A percentile compares a stretch with the other conserved stretches of the same genome.
phyloP scores from a whole-genome alignment of 2,888 invertebrate species.

The Hesperia comma region DNA sequence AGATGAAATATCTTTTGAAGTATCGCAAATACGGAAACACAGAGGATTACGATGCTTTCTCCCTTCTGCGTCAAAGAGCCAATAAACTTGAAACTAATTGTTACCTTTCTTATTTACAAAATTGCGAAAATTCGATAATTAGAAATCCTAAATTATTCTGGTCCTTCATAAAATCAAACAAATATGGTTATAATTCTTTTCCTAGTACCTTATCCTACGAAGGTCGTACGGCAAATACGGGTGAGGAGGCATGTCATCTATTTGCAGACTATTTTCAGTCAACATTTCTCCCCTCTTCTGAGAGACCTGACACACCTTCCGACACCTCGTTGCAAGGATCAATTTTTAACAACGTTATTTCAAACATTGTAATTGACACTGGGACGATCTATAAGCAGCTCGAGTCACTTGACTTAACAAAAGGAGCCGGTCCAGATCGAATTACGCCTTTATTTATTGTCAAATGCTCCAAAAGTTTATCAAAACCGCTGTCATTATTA shows the following conservation, averaged over 20 bases:
- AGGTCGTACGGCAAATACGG: slow-evolving; percentile 3
- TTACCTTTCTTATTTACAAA: slow-evolving; percentile 15
- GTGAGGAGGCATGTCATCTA: too few species aligned
- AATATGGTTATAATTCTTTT: too few species aligned
- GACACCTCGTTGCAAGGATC: too few species aligned
- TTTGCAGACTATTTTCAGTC: too few species aligned
- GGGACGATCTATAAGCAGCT: neutral
- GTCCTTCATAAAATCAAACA: slow-evolving; percentile 12
- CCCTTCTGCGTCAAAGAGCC: slow-evolving; percentile 12
- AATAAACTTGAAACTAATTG: slow-evolving; percentile 14
- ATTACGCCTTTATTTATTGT: too few species aligned
- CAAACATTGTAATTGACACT: neutral
- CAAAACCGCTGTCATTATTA: too few species aligned
- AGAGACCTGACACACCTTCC: too few species aligned
- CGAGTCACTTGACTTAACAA: too few species aligned
- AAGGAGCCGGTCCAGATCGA: too few species aligned
- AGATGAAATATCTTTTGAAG: slow-evolving; percentile 2
- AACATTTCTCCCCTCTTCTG: too few species aligned
- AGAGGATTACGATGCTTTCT: slow-evolving; percentile 14
- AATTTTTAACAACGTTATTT: too few species aligned
- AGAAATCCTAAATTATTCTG: slow-evolving; percentile 27
- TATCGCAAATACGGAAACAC: slow-evolving; percentile 20
- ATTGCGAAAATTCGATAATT: slow-evolving; percentile 13
- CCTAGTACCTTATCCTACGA: slow-evolving; percentile 1
- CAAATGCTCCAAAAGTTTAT: too few species aligned